phyloP scores from a whole-genome alignment of 2,797 vertebrate genomes.

The Ficedula albicollis region DNA sequence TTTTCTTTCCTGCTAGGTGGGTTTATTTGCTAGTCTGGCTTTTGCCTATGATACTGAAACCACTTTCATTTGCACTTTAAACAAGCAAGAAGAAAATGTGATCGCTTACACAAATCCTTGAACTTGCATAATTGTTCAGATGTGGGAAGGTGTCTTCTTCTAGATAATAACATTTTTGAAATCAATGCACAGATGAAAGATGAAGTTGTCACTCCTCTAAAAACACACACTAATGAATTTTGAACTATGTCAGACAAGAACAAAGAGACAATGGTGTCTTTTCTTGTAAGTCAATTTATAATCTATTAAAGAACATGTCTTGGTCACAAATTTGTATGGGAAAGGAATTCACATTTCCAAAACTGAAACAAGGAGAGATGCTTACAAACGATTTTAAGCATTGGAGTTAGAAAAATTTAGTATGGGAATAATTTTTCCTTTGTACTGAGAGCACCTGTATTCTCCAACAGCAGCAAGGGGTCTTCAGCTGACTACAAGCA shows the following conservation, averaged over 20 bases:
- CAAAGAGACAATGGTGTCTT: slow-evolving; percentile 4
- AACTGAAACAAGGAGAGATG: neutral
- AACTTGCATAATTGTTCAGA: neutral
- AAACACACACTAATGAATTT: slow-evolving; percentile 47
- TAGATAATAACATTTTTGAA: neutral
- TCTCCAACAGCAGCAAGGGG: neutral
- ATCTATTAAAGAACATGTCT: slow-evolving; percentile 10
- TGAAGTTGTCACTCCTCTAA: slow-evolving; percentile 30
- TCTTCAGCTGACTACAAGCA: neutral
- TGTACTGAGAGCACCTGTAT: neutral
- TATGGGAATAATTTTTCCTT: neutral
- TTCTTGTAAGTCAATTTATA: slow-evolving; percentile 25
- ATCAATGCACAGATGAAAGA: neutral
- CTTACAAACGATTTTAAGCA: neutral
- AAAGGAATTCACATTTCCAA: slow-evolving; percentile 29
- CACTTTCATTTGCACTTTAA: neutral
- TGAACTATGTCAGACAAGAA: slow-evolving; percentile 16
- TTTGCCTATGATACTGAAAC: neutral
- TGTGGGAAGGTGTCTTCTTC: neutral
- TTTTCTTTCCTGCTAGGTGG: neutral
- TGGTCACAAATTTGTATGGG: neutral
- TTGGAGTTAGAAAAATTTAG: neutral
- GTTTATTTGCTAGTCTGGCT: neutral
- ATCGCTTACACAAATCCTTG: neutral
- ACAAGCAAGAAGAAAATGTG: neutral